These are phyloP conservation scores for Gouania willdenowi DNA, from an alignment of 2,797 vertebrate genomes.

Conservation along the genomic window DNA sequence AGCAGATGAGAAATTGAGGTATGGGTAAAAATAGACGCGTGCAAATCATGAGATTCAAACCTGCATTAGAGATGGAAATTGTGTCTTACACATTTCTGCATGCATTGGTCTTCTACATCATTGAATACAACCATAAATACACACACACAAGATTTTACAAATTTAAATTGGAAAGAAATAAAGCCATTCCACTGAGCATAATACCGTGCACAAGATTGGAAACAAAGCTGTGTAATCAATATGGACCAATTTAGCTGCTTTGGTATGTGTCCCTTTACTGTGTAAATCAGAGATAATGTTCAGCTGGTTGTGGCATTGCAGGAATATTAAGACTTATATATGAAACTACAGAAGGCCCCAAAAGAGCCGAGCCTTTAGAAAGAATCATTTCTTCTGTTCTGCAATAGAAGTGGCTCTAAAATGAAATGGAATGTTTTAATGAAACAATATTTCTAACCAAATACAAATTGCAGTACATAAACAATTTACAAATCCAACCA, in stretches of 20 bases:
- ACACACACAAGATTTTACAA: conserved; percentile 11
- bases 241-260: conserved; percentile 19
- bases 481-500: no score
- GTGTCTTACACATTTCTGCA: conserved; percentile 21
- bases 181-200: conserved; percentile 14
- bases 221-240: conserved; percentile 28
- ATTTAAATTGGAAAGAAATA: conserved; percentile 20
- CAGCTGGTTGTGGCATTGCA: neutral
- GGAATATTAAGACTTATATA: no score
- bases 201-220: conserved; percentile 6
- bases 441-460: no score
- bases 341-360: no score
- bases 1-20: conserved; percentile 19
- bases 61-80: conserved; percentile 37
- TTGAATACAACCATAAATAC: conserved; percentile 20
- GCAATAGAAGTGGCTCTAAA: no score
- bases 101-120: conserved; percentile 4
- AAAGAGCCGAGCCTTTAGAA: no score
- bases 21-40: conserved; percentile 11
- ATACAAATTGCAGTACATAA: no score
- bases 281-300: neutral
- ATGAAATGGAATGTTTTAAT: no score
- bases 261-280: conserved; percentile 7
- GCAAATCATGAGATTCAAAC: conserved; percentile 49
- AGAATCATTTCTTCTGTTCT: no score